phyloP scores from a whole-genome alignment of 2,113 vertebrate species.

The Garra rufa region DNA sequence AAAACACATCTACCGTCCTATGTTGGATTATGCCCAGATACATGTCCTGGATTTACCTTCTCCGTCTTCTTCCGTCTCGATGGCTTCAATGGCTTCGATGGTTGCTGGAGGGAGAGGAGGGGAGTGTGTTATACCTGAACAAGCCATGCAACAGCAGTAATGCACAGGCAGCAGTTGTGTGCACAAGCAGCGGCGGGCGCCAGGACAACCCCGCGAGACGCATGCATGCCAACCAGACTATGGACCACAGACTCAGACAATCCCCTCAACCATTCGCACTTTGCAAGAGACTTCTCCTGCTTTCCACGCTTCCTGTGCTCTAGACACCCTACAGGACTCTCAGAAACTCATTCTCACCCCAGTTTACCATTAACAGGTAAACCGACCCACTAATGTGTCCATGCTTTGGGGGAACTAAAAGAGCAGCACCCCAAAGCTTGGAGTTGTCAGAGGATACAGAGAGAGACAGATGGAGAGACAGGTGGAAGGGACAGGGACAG shows the following conservation, averaged over 20 bases:
- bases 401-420: conserved; percentile 53
- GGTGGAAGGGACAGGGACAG: conserved; percentile 42
- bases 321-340: conserved; percentile 14
- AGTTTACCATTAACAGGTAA: conserved; percentile 52
- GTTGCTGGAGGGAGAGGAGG: conserved; percentile 80
- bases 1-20: conserved; percentile 7
- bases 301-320: conserved; percentile 1
- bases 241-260: conserved; percentile 56
- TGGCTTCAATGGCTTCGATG: conserved; percentile 85
- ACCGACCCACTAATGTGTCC: conserved; percentile 54
- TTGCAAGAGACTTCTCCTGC: conserved; percentile 16
- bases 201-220: conserved; percentile 51
- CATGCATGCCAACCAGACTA: conserved; percentile 65
- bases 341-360: conserved; percentile 53
- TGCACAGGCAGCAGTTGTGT: conserved; percentile 64
- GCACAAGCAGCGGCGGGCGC: conserved; percentile 57
- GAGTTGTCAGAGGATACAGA: conserved; percentile 57
- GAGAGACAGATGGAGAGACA: conserved; percentile 54
- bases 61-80: conserved; percentile 76
- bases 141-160: conserved; percentile 78
- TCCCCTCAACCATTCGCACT: conserved; percentile 43
- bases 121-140: conserved; percentile 77
- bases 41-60: conserved; percentile 78
- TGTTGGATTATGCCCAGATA: conserved; percentile 31
- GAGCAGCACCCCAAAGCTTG: conserved; percentile 52